Evolutionary conservation across 64 coral and sea anemone species (phyloP).

Genomic region (Montipora cactus): DNA sequence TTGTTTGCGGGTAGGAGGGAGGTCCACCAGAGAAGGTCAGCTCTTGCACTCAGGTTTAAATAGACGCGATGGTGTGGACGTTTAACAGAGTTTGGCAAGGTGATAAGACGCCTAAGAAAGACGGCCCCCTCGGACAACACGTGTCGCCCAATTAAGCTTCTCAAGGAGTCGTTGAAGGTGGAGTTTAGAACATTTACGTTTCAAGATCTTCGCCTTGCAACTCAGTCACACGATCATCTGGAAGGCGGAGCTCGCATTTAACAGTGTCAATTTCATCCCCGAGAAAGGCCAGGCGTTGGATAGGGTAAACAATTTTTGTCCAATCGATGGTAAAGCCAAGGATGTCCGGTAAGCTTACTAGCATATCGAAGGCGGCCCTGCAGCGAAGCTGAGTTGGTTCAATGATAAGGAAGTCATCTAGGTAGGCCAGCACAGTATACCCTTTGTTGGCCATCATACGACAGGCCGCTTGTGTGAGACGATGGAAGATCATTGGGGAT

Average conservation of each 20-base stretch:
- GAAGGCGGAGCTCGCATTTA: not conserved
- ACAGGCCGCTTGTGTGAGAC: constrained; percentile 60
- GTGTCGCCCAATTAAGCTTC: constrained; percentile 6
- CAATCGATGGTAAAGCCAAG: constrained; percentile 29
- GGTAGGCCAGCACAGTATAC: constrained; percentile 25
- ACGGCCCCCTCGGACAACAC: constrained; percentile 44
- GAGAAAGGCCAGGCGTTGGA: constrained; percentile 4
- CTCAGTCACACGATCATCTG: not conserved
- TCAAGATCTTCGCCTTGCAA: not conserved
- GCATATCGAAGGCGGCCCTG: constrained; percentile 36
- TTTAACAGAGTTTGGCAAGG: constrained; percentile 21
- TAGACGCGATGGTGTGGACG: not conserved
- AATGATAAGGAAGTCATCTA: constrained; percentile 66
- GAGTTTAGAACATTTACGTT: not conserved
- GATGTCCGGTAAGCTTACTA: constrained; percentile 11
- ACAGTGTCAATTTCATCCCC: constrained; percentile 23
- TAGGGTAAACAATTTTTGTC: constrained; percentile 33
- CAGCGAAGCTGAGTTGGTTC: constrained; percentile 34
- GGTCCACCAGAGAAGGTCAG: constrained; percentile 61
- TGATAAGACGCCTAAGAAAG: constrained; percentile 61
- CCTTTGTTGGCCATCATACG: constrained; percentile 49
- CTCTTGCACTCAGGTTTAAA: not conserved
- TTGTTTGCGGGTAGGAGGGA: not conserved
- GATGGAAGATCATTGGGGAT: constrained; percentile 47
- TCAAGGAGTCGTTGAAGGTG: not conserved